Evolutionary conservation across 2,888 invertebrate genomes (phyloP).

Genomic region (Melolontha melolontha): DNA sequence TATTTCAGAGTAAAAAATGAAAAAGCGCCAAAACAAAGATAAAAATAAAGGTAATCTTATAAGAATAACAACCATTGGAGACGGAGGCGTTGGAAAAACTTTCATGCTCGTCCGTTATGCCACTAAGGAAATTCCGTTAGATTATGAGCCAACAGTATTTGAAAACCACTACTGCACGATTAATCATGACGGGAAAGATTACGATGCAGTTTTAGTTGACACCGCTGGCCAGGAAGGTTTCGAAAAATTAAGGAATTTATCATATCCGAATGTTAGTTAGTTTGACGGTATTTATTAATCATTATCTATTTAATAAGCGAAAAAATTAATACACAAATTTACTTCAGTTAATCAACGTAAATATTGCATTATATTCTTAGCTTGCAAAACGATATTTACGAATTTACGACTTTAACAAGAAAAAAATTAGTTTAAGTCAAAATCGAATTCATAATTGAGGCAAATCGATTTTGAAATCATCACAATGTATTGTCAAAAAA

Average conservation of each 20-base stretch:
- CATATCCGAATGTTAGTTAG: slow-evolving; percentile 80
- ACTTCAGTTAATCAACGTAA: no score
- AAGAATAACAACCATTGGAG: slow-evolving; percentile 41
- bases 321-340: not conserved
- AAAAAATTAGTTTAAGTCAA: no score
- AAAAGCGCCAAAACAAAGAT: not conserved
- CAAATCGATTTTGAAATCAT: no score
- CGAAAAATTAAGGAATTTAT: slow-evolving; percentile 82
- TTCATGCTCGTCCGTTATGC: slow-evolving; percentile 36
- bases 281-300: not conserved
- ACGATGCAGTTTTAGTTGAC: slow-evolving; percentile 85
- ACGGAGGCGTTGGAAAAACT: slow-evolving; percentile 44
- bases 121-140: slow-evolving; percentile 31
- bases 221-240: slow-evolving; percentile 90
- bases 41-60: slow-evolving; percentile 4
- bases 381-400: no score
- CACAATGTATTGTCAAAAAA: no score
- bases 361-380: no score
- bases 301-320: not conserved
- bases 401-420: no score
- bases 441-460: no score
- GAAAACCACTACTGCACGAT: slow-evolving; percentile 59
- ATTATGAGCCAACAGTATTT: slow-evolving; percentile 41
- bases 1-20: slow-evolving; percentile 4
- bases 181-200: slow-evolving; percentile 77